Base-by-base conservation (phyloP, 2,113 vertebrate species). In the Microcebus jonahi region DNA sequence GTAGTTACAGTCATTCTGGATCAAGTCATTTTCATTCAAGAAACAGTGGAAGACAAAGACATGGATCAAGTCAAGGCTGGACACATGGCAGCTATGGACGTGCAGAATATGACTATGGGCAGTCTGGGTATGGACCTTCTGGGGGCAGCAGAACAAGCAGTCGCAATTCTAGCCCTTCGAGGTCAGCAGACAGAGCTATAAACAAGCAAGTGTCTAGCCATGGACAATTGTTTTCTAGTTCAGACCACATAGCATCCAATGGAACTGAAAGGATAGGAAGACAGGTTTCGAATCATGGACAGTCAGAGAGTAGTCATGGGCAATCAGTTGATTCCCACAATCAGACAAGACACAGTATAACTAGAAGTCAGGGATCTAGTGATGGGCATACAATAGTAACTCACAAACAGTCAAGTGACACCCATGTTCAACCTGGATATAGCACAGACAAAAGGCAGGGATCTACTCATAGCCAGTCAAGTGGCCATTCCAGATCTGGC, bases 51-150 rank as follows among this genome's bases (percentile, higher is more conserved):
- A 48, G 18, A 5, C 70, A 45, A 55, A 82, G 18, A 3, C 8
- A 85, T 29, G 18, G 7, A 7, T 94, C 94, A 8, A 21, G 11
- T 67, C 48, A 79, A 2, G 0, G 1, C 0, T 91, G 77, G 76
- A 95, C 3, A 70, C 97, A 98, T 75, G 97, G 97, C 1, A 98
- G 97, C 36, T 98, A 97, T 88, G 97, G 97, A 0, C 34, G 21
- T 73, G 14, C 86, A 0, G 70, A n/a, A 1, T 98, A 98, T 92
- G 84, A 98, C 67, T 98, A 98, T 70, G 97, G 97, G 1, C 39
- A 96, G 0, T 92, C 94, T 59, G 97, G 95, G 0, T 97, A 85
- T 79, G 90, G 92, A 4, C 97, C 94, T 15, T 96, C 92, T 73
- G 34, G 15, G 0, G 13, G 4, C 6, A 87, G 45, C 0, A n/a